Evolutionary conservation across 2,797 vertebrate genomes (phyloP), one percentile per base, ranked within the genome.

Genomic region (Geotrypetes seraphini): DNA sequence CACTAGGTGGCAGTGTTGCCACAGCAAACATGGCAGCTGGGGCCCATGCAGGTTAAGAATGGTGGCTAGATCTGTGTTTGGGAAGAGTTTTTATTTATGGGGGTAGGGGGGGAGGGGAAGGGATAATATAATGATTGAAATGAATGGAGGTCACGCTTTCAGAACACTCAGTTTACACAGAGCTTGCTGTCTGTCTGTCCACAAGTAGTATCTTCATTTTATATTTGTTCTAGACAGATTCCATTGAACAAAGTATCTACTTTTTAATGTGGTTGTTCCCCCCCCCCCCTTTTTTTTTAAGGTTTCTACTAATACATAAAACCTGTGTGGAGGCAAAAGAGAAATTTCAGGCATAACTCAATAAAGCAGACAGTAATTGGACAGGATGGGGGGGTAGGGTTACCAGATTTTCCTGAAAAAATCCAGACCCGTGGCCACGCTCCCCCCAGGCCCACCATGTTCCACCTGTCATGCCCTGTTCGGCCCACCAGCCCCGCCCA

Each of bases 1-100:
- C 82, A 49, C 62, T 57, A 72, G 82, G 66, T 76, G 79, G 72
- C 76, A 79, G 57, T 60, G 59, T 47, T 43, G 50, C 37, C 7
- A 40, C 0, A 29, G 16, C n/a, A 6, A 29, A 7, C 10, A 19
- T 14, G 13, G 28, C 10, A 22, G 14, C 14, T 3, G 14, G 24
- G 36, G 5, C 27, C 8, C 15, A 20, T 7, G 12, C 25, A 16
- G 10, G 16, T 23, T 12, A 16, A 19, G 5, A 10, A 13, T 17
- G n/a, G n/a, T n/a, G n/a, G n/a, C n/a, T 1, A 19, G 10, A 25
- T 53, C 33, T 19, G 7, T 9, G 11, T 9, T 21, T 13, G 1
- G 22, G 24, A 25, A 36, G 28, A 24, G 36, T 19, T 34, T 58
- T 66, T 42, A 16, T 58, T 54, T 23, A 12, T 28, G 18, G 5